Evolutionary conservation across 2,797 vertebrate genomes (phyloP).

Genomic region (Danio albolineatus): DNA sequence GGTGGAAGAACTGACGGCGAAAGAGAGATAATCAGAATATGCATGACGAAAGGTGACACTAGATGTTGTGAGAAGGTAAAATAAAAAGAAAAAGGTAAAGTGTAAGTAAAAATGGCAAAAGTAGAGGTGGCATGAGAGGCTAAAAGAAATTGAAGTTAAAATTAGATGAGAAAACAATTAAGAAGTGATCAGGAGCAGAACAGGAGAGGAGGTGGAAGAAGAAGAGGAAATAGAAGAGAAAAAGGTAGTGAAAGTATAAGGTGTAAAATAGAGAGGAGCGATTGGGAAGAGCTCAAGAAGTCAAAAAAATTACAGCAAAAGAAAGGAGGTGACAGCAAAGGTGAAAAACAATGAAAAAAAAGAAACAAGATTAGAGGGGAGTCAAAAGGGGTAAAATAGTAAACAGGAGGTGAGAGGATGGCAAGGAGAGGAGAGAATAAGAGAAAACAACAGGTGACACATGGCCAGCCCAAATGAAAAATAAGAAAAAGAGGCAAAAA

Average conservation of each 20-base stretch:
- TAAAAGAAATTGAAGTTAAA: background rate
- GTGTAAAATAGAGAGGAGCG: no score
- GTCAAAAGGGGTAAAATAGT: background rate
- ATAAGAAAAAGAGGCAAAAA: background rate
- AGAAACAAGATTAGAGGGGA: background rate
- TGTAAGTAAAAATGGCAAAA: background rate
- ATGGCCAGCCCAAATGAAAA: background rate
- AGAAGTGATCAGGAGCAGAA: background rate
- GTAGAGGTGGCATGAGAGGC: background rate
- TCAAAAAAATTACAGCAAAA: no score
- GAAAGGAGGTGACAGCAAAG: background rate
- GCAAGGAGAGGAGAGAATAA: background rate
- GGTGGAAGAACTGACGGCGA: background rate
- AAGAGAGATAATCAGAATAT: background rate
- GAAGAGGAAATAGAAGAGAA: background rate
- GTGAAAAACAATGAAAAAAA: background rate
- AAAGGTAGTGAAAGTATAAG: no score
- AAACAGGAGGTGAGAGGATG: background rate
- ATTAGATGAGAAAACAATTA: background rate
- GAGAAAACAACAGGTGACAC: background rate
- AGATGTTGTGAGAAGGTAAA: no score
- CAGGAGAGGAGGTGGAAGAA: background rate
- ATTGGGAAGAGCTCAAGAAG: no score
- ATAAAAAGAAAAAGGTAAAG: background rate
- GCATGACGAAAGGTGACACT: background rate